A percentile compares a stretch with the other conserved stretches of the same genome.
Evolutionary conservation across 2,113 vertebrate species (phyloP).

Genomic region (Eudorcas thomsonii): DNA sequence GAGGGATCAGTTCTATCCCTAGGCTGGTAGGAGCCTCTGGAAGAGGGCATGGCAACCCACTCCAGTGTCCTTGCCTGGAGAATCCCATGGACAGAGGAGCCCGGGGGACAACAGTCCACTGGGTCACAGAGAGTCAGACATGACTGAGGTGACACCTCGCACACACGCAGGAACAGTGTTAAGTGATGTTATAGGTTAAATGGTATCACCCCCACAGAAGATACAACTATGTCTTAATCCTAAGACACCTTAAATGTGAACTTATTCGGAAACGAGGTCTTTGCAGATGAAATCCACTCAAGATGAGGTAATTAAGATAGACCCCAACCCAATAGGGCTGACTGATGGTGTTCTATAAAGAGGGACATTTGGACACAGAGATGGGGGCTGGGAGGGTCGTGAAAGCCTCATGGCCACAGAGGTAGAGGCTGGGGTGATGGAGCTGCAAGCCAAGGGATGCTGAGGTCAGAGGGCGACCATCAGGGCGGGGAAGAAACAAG

Average conservation of each 20-base stretch:
- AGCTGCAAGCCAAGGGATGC: not conserved
- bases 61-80: not conserved
- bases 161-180: not conserved
- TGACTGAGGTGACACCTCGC: fast-evolving
- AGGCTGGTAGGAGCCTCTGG: not conserved
- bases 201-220: not conserved
- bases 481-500: not conserved
- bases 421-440: not conserved
- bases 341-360: not conserved
- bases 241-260: not conserved
- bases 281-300: not conserved
- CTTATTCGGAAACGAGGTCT: not conserved
- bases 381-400: not conserved
- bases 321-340: not conserved
- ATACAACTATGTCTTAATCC: not conserved
- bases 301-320: not conserved
- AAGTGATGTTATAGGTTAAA: not conserved
- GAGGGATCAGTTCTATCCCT: not conserved
- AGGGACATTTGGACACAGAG: not conserved
- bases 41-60: not conserved
- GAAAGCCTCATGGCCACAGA: not conserved
- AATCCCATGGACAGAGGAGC: not conserved
- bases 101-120: not conserved
- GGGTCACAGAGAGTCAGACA: not conserved
- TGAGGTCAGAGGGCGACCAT: not conserved